Evolutionary conservation across 2,888 invertebrate genomes (phyloP).

Genomic region (Tenthredo scrophulariae): DNA sequence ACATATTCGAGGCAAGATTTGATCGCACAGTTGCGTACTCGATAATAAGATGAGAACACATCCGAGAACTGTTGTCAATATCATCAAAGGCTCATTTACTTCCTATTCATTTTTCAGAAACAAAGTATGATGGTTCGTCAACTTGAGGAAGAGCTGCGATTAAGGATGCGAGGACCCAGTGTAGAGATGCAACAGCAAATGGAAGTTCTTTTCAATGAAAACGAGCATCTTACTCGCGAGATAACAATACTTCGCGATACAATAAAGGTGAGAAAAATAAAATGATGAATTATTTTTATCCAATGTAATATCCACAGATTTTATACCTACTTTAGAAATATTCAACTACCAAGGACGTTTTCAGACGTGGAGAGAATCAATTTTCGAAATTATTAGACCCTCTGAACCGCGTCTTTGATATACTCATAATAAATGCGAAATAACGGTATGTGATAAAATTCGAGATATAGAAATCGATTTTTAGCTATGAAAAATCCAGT

Average conservation of each 20-base stretch:
- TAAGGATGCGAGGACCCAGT: conserved; percentile 93
- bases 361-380: not conserved
- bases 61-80: too few species aligned
- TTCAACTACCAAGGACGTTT: not conserved
- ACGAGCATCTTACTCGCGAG: conserved; percentile 95
- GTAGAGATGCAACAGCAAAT: conserved; percentile 96
- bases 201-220: conserved; percentile 94
- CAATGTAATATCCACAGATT: not conserved
- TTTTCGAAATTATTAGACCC: not conserved
- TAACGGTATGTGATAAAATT: not conserved
- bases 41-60: not conserved
- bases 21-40: too few species aligned
- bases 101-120: conserved; percentile 84
- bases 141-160: conserved; percentile 93
- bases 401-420: not conserved
- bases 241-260: conserved; percentile 95
- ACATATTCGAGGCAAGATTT: not conserved
- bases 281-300: not conserved
- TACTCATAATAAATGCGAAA: not conserved
- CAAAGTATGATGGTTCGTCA: conserved; percentile 97
- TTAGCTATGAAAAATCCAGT: not conserved
- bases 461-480: conserved; percentile 35
- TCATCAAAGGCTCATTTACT: conserved; percentile 10
- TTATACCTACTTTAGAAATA: not conserved
- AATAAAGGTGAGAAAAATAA: conserved; percentile 85